A percentile compares a stretch with the other conserved stretches of the same genome.
These are phyloP conservation scores for Chloebia gouldiae DNA, from an alignment of 2,113 vertebrate genomes.

Conservation along the genomic window DNA sequence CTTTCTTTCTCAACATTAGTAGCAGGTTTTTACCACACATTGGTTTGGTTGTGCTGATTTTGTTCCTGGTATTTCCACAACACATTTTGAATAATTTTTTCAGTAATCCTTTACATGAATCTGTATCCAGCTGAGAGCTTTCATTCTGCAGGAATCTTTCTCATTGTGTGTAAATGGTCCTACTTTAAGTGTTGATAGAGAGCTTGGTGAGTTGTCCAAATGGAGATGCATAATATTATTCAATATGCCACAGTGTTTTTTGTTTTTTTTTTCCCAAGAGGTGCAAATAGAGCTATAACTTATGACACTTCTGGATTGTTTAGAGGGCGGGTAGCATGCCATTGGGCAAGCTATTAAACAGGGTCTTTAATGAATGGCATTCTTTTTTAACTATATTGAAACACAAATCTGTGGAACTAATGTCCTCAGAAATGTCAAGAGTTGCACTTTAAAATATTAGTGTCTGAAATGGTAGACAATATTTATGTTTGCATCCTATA, in stretches of 20 bases:
- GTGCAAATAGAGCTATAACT: not conserved
- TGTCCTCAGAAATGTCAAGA: not conserved
- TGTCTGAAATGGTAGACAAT: not conserved
- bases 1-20: not conserved
- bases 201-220: not conserved
- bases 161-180: not conserved
- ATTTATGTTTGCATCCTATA: not conserved
- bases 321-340: not conserved
- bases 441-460: not conserved
- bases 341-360: not conserved
- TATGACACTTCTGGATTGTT: not conserved
- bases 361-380: not conserved
- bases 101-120: not conserved
- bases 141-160: not conserved
- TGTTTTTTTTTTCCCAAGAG: not conserved
- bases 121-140: not conserved
- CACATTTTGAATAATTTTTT: not conserved
- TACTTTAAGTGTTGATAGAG: not conserved
- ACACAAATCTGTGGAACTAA: not conserved
- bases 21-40: not conserved
- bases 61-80: not conserved
- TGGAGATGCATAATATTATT: not conserved
- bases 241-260: not conserved
- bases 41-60: not conserved
- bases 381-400: not conserved